Base-by-base conservation (phyloP, 1,140 invertebrate species). In the Aphaenogaster floridana region DNA sequence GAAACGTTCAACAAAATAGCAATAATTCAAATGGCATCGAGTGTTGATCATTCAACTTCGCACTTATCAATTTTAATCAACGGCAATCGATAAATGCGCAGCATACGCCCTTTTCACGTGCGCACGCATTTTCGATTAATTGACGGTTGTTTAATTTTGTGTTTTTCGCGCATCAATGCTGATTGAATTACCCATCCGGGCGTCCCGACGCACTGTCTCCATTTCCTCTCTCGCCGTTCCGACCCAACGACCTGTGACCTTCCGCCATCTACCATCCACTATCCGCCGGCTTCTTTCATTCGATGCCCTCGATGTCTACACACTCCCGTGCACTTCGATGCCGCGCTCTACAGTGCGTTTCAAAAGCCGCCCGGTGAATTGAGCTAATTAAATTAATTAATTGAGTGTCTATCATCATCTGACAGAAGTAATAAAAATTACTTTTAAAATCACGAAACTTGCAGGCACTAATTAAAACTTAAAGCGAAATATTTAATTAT, bases 251-350 rank as follows among this genome's bases (percentile, higher is more conserved):
- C 68, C 80, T 83, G 66, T 83, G 68, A 83, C 80, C 80, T 83
- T 74, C 42, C 52, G 68, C 80, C 68, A 74, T 83, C 80, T 34
- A 80, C 77, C 61, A 80, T 79, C 45, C 79, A 59, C 39, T 48
- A 83, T 83, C 39, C 59, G 28, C 52, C 68, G 80, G 68, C 68
- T 83, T 83, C 80, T 83, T 83, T 83, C 68, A 83, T 83, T 83
- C 52, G 68, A 83, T 81, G 21, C 63, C 36, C 78, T 39, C 48
- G 64, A 64, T 80, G 68, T 81, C 79, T 81, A 45, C 79, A 83
- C 52, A 74, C 68, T 74, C 42, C 42, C 17, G 39, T 83, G 68
- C 80, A 83, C 80, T 66, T 72, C 50, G 80, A 81, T 72, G 54
- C 77, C 45, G 77, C 34, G 13, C 52, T 45, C 52, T 59, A 74